Evolutionary conservation across 1,140 invertebrate genomes (phyloP), one percentile per base, ranked within the genome.

Genomic region (Spodoptera frugiperda): DNA sequence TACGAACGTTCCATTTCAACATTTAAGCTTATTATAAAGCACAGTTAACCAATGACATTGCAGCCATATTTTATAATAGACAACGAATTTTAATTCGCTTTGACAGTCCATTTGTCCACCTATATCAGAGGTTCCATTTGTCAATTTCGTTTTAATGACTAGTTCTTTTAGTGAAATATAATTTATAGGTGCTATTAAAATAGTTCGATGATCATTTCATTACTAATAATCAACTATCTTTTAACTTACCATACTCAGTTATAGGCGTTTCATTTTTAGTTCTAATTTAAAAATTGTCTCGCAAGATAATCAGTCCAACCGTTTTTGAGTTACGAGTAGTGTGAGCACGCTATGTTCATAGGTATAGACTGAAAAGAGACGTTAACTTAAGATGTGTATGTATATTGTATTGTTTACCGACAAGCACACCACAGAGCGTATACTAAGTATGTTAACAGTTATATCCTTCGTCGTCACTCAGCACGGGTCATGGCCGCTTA

Each of bases 401-500:
- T 39, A 39, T 39, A 39, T 39, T 39, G 48, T 49, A 68, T 30
- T 68, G 49, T 71, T 57, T 71, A 44, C 59, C 59, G 59, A 63
- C 15, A 49, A 55, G 48, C 25, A 17, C 1, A 44, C 19, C 71
- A 63, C 5, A 63, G 33, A 39, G 46, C 72, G 48, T 74, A 74
- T 5, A 25, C 57, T 74, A 74, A 74, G 72, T 63, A 46, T 74
- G 57, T 74, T 63, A 78, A 74, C 77, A 84, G 72, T 75, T 78
- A 74, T 84, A 81, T 81, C 82, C 82, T 75, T 76, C 72, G 59
- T 78, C 78, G 76, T 59, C 83, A 78, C 78, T 76, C 75, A 80
- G 83, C 86, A 53, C 88, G 89, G 92, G 92, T 93, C 92, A 93
- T 91, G 92, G 92, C 89, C 92, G 92, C 92, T 90, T 92, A 89